A percentile compares a stretch with the other conserved stretches of the same genome.
Evolutionary conservation across 2,888 invertebrate species (phyloP).

Genomic region (Drosophila affinis): DNA sequence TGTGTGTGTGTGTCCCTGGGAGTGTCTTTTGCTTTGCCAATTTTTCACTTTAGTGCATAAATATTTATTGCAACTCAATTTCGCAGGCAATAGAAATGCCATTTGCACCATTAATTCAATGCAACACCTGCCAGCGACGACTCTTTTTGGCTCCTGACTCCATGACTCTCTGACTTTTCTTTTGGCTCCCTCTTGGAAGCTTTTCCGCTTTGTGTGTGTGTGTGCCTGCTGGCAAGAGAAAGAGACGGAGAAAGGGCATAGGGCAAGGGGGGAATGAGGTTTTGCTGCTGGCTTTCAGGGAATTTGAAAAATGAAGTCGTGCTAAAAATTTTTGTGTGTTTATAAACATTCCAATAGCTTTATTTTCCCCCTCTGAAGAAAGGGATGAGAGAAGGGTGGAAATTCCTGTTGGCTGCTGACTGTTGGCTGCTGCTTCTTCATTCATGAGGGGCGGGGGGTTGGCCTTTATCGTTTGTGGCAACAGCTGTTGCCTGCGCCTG

Average conservation of each 20-base stretch:
- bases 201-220: not conserved
- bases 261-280: not conserved
- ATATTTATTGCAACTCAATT: slow-evolving; percentile 79
- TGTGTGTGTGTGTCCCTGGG: not conserved
- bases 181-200: slow-evolving; percentile 10
- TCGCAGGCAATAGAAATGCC: slow-evolving; percentile 79
- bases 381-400: slow-evolving; percentile 15
- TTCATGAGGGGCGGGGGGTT: slow-evolving; percentile 53
- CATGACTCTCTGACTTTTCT: slow-evolving; percentile 57
- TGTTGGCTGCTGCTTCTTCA: slow-evolving; percentile 60
- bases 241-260: not conserved
- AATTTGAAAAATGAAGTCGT: slow-evolving; percentile 76
- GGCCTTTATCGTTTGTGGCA: slow-evolving; percentile 77
- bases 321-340: slow-evolving; percentile 69
- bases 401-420: slow-evolving; percentile 9
- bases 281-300: slow-evolving; percentile 26
- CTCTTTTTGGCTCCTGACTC: slow-evolving; percentile 60
- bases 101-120: slow-evolving; percentile 79
- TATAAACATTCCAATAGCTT: slow-evolving; percentile 69
- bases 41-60: slow-evolving; percentile 78
- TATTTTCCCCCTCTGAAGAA: slow-evolving; percentile 37
- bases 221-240: slow-evolving; percentile 7
- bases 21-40: slow-evolving; percentile 70
- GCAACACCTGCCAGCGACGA: slow-evolving; percentile 77
- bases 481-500: slow-evolving; percentile 75